Evolutionary conservation across 2,888 invertebrate species (phyloP).

Genomic region (Eupeodes latifasciatus): DNA sequence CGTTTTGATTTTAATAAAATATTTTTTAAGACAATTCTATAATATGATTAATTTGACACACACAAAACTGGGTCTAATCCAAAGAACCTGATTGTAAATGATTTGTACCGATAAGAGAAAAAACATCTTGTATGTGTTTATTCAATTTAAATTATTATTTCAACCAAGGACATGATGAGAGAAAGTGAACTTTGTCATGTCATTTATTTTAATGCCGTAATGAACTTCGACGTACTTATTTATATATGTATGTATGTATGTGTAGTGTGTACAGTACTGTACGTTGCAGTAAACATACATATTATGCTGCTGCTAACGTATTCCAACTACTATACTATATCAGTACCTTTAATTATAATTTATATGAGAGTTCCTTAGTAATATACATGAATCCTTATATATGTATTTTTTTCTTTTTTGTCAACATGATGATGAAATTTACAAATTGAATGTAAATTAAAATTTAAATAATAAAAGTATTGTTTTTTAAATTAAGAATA

Average conservation of each 20-base stretch:
- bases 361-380: slow-evolving; percentile 1
- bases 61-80: neutral
- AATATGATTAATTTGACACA: neutral
- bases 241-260: no score
- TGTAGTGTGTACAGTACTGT: neutral
- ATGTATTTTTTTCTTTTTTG: neutral
- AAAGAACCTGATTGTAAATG: neutral
- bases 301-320: neutral
- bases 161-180: slow-evolving; percentile 60
- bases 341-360: neutral
- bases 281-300: no score
- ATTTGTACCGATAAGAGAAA: slow-evolving; percentile 26
- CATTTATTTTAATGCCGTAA: slow-evolving; percentile 53
- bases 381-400: neutral
- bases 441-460: slow-evolving; percentile 62
- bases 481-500: slow-evolving; percentile 32
- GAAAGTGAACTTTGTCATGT: slow-evolving; percentile 66
- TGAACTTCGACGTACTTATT: slow-evolving; percentile 30
- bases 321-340: neutral
- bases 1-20: no score
- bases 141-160: slow-evolving; percentile 72
- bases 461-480: slow-evolving; percentile 61
- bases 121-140: slow-evolving; percentile 45
- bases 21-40: no score
- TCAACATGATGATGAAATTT: slow-evolving; percentile 46